Percentiles rank a stretch among this genome's conserved stretches.
These are phyloP conservation scores for Julus scandinavius DNA, from an alignment of 2,888 invertebrate genomes.

Conservation along the genomic window DNA sequence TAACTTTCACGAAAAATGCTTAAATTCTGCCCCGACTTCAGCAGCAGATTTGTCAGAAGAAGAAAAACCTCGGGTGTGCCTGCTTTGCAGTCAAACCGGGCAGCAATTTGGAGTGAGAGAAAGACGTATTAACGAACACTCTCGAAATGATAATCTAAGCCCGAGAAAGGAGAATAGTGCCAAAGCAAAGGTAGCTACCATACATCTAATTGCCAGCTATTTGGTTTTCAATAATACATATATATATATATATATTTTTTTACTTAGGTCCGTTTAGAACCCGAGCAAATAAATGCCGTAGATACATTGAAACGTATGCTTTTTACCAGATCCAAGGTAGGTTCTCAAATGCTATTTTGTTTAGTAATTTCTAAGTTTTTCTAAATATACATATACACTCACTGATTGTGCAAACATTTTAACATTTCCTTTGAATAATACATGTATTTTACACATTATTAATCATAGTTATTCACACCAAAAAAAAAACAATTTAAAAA, in stretches of 20 bases:
- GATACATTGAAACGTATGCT: conserved; percentile 21
- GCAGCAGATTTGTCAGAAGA: not conserved
- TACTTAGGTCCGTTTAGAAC: conserved; percentile 21
- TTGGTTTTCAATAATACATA: not conserved
- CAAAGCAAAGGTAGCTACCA: not conserved
- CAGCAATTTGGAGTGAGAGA: not conserved
- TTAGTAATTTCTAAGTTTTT: no score
- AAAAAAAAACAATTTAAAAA: not conserved
- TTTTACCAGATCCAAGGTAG: conserved; percentile 21
- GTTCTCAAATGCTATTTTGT: not conserved
- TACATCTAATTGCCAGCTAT: not conserved
- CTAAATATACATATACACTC: no score
- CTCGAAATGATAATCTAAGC: conserved; percentile 1
- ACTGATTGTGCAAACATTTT: no score
- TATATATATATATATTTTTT: not conserved
- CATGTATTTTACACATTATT: no score
- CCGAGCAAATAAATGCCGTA: conserved; percentile 41
- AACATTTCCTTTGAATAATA: no score
- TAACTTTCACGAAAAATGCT: conserved; percentile 49
- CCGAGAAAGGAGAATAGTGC: conserved; percentile 28
- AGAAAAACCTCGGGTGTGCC: not conserved
- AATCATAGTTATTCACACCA: no score
- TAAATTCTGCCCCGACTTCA: not conserved
- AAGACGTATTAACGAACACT: not conserved
- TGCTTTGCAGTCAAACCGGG: not conserved